Evolutionary conservation across 2,797 vertebrate species (phyloP), one percentile per base, ranked within the genome.

Genomic region (Odontamblyopus rebecca): DNA sequence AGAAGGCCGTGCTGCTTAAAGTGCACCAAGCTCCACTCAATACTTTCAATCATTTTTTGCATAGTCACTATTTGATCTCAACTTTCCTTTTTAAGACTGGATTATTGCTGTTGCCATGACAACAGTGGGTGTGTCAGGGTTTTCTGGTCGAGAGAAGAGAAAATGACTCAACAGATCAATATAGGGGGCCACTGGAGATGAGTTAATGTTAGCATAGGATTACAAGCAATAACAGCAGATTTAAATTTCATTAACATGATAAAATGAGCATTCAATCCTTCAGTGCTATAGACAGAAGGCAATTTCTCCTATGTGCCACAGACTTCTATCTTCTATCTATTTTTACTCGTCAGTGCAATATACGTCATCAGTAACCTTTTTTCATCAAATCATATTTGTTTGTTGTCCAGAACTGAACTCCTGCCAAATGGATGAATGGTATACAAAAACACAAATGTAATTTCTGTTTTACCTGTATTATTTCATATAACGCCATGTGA

Each of bases 151-250:
- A 41, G 61, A 38, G 61, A n/a, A 26, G 35, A 63, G 61, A 63
- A 63, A 63, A 63, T 26, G 61, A 63, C 23, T 63, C 19, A 63
- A 44, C 61, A 63, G 61, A 63, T 63, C 35, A 63, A 63, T 63
- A 30, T 3, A n/a, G 32, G 19, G 60, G 2, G 30, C 60, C 61
- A 44, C 32, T 63, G 29, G 35, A 44, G 35, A 29, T 35, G 19
- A 38, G n/a, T 26, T 41, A 6, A 32, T 32, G 41, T 63, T 63
- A 63, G 19, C n/a, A 26, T 44, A 41, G 61, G 61, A 32, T 62
- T 62, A 63, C 61, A 41, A 23, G 35, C 35, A 63, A 23, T 41
- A 63, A 63, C 61, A 63, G 35, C 8, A n/a, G 35, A 35, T 44
- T 44, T 44, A 63, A 63, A 63, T 41, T 11, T 41, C 61, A 38